phyloP scores from a whole-genome alignment of 2,888 invertebrate genomes.

The Diogma glabrata region DNA sequence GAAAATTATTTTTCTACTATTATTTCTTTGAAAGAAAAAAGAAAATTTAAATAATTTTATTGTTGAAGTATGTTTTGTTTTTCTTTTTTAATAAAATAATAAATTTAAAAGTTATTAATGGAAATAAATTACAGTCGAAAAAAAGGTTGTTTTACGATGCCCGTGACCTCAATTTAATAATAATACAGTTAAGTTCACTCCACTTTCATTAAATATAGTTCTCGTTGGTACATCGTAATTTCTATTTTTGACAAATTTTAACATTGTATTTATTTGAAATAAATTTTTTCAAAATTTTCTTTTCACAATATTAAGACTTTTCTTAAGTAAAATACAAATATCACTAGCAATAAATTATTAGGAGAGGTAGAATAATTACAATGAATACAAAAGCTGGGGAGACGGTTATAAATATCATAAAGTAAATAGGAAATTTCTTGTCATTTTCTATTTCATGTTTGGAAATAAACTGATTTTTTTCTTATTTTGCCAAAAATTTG shows the following conservation, averaged over 20 bases:
- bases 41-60: no score
- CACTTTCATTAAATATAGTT: slow-evolving; percentile 4
- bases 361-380: not conserved
- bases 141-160: slow-evolving; percentile 7
- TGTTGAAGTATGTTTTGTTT: no score
- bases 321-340: slow-evolving; percentile 2
- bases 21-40: no score
- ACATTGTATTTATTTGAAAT: not conserved
- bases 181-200: not conserved
- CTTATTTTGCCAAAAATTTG: slow-evolving; percentile 7
- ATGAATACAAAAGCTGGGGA: slow-evolving; percentile 3
- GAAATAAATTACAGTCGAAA: no score
- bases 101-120: slow-evolving; percentile 2
- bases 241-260: slow-evolving; percentile 7
- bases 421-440: slow-evolving; percentile 2
- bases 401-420: slow-evolving; percentile 6
- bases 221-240: not conserved
- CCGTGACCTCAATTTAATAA: slow-evolving; percentile 4
- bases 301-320: not conserved
- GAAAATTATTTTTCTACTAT: no score
- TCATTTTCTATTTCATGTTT: slow-evolving; percentile 6
- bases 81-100: no score
- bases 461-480: slow-evolving; percentile 4
- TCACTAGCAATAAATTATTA: not conserved
- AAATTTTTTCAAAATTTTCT: not conserved